phyloP scores from a whole-genome alignment of 2,797 vertebrate species.

The Limosa lapponica region DNA sequence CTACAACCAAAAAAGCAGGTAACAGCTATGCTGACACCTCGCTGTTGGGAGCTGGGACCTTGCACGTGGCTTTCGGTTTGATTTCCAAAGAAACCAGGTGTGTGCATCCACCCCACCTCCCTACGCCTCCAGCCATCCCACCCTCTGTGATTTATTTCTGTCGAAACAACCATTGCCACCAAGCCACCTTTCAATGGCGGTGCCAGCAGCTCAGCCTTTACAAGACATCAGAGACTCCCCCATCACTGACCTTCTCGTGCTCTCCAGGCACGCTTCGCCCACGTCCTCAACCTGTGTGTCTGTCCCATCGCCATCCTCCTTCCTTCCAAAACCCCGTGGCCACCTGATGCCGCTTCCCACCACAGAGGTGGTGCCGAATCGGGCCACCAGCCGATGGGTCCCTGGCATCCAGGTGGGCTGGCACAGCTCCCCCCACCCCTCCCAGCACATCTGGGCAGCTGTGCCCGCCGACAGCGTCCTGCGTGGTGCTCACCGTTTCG shows the following conservation, averaged over 20 bases:
- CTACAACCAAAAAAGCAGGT: accelerated
- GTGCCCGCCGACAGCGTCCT: background rate
- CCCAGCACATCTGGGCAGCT: slow-evolving; percentile 29
- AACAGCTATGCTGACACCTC: background rate
- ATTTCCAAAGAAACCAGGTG: background rate
- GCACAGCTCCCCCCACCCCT: background rate
- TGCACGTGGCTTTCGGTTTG: accelerated
- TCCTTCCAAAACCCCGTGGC: accelerated
- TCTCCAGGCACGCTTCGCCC: background rate
- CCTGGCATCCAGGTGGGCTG: background rate
- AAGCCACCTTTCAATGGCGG: background rate
- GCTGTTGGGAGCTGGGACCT: background rate
- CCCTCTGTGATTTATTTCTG: accelerated
- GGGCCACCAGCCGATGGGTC: accelerated
- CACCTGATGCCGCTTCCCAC: accelerated
- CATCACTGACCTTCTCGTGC: accelerated
- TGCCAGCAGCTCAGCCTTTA: background rate
- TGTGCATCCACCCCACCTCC: background rate
- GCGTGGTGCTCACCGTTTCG: background rate
- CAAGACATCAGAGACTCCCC: background rate
- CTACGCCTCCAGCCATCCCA: background rate
- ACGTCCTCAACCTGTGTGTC: background rate
- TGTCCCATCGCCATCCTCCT: accelerated
- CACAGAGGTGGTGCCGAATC: accelerated
- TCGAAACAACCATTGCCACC: background rate